Conservation (phyloP, 2,113 vertebrate species). For the Tringa solitaria region DNA sequence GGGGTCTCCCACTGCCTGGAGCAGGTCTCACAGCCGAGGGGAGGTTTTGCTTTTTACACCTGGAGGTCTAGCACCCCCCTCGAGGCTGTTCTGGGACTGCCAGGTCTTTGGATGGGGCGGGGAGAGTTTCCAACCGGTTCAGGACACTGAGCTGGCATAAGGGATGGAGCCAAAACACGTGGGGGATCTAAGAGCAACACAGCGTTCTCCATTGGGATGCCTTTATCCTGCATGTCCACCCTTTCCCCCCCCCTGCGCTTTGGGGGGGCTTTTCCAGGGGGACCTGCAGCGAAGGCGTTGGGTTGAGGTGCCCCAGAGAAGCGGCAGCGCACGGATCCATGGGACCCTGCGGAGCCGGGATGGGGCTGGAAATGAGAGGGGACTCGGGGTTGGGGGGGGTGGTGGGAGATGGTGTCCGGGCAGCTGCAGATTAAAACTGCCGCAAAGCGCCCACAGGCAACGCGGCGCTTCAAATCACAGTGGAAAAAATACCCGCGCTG, state of each 20-base stretch:
- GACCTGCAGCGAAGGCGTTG: fast-evolving
- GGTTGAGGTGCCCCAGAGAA: background rate
- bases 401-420: background rate
- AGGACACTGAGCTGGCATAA: background rate
- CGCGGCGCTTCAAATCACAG: background rate
- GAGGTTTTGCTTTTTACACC: background rate
- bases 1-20: fast-evolving
- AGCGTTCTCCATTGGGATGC: background rate
- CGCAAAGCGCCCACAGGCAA: background rate
- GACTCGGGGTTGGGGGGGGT: background rate
- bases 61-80: background rate
- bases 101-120: background rate
- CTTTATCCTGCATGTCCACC: background rate
- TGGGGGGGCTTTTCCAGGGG: fast-evolving
- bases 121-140: background rate
- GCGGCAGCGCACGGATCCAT: fast-evolving
- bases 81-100: background rate
- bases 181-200: fast-evolving
- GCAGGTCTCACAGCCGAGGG: background rate
- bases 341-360: background rate
- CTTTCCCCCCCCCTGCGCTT: background rate
- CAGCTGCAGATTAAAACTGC: background rate
- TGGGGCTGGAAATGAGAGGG: background rate
- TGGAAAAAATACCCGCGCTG: background rate
- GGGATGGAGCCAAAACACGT: fast-evolving